Percentiles rank a stretch among this genome's conserved stretches.
phyloP scores from a whole-genome alignment of 2,113 vertebrate species.

The Brienomyrus brachyistius region DNA sequence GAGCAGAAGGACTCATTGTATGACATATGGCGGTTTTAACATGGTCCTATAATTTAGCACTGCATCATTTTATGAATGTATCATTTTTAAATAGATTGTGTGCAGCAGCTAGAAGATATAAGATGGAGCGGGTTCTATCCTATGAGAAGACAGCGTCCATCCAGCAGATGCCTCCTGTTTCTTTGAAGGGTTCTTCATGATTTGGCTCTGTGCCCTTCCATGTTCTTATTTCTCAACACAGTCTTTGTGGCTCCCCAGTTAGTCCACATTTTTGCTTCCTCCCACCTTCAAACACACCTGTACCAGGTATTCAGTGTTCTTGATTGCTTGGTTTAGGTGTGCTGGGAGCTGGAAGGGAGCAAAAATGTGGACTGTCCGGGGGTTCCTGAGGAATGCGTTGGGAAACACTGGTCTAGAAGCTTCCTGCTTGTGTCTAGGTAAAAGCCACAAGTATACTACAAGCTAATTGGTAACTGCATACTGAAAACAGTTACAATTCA shows the following conservation, averaged over 20 bases:
- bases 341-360: background rate
- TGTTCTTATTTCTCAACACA: background rate
- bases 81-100: background rate
- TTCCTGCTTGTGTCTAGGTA: background rate
- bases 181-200: background rate
- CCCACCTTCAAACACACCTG: background rate
- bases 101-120: background rate
- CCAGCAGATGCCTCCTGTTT: background rate
- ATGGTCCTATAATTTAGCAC: background rate
- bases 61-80: background rate
- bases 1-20: background rate
- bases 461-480: background rate
- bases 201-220: background rate
- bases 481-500: background rate
- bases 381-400: background rate
- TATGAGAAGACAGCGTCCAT: background rate
- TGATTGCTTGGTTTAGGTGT: background rate
- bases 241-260: background rate
- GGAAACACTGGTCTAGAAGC: background rate
- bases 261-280: background rate
- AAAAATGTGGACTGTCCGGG: background rate
- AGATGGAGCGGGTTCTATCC: background rate
- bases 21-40: background rate
- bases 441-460: background rate
- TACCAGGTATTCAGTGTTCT: background rate